Conservation (phyloP, 2,888 invertebrate genomes). For the Cyaniris semiargus region DNA sequence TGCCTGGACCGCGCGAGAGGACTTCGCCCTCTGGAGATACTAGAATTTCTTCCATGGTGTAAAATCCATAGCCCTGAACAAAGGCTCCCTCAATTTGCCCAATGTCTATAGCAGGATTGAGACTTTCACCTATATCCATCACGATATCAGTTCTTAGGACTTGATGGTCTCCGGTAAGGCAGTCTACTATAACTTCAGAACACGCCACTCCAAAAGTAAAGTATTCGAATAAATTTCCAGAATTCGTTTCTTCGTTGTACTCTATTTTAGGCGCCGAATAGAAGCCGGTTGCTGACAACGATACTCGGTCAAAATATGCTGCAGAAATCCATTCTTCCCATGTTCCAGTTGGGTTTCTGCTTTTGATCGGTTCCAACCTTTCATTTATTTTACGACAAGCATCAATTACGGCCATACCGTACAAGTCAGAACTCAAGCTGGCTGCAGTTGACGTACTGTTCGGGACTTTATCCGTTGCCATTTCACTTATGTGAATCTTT, state of each 20-base stretch:
- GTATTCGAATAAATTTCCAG: conserved; percentile 86
- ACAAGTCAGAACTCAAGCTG: conserved; percentile 88
- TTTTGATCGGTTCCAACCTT: conserved; percentile 84
- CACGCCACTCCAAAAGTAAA: conserved; percentile 90
- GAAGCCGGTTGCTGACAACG: conserved; percentile 87
- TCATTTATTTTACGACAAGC: conserved; percentile 85
- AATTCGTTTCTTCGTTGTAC: conserved; percentile 82
- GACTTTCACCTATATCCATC: conserved; percentile 93
- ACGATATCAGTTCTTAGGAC: conserved; percentile 91
- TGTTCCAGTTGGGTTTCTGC: conserved; percentile 82
- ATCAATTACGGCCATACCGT: conserved; percentile 89
- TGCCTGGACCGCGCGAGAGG: conserved; percentile 89
- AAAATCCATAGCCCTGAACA: conserved; percentile 92
- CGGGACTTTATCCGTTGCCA: conserved; percentile 90
- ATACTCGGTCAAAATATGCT: conserved; percentile 85
- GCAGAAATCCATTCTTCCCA: conserved; percentile 89
- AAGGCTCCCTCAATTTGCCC: conserved; percentile 95
- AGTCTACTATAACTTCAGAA: conserved; percentile 91
- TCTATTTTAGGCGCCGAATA: conserved; percentile 84
- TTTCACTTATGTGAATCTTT: conserved; percentile 87
- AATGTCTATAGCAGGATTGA: conserved; percentile 94
- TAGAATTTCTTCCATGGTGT: conserved; percentile 89
- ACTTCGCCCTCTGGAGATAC: conserved; percentile 86
- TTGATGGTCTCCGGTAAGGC: conserved; percentile 92
- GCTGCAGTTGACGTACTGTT: conserved; percentile 90